A percentile compares a stretch with the other conserved stretches of the same genome.
phyloP scores from a whole-genome alignment of 2,888 invertebrate species.

The Drosophila ustulata region DNA sequence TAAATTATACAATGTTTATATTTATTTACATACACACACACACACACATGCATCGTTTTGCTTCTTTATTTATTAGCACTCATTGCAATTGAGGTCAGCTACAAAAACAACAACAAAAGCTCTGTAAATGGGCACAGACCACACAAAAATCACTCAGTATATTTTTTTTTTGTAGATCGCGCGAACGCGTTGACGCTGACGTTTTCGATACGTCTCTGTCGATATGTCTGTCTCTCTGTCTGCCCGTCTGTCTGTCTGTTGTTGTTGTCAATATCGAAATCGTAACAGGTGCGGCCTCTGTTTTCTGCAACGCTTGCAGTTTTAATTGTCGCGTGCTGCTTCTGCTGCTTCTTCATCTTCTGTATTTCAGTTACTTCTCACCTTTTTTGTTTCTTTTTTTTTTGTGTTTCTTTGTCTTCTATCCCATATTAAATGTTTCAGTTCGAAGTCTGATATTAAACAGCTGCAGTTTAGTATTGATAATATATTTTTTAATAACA shows the following conservation, averaged over 20 bases:
- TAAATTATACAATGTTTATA: slow-evolving; percentile 46
- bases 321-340: slow-evolving; percentile 42
- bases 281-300: slow-evolving; percentile 61
- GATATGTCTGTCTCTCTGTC: slow-evolving; percentile 11
- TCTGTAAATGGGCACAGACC: slow-evolving; percentile 55
- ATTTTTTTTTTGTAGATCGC: slow-evolving; percentile 22
- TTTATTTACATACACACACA: slow-evolving; percentile 13
- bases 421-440: background rate
- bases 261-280: slow-evolving; percentile 46
- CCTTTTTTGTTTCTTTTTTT: background rate
- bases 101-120: slow-evolving; percentile 32
- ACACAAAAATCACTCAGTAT: slow-evolving; percentile 38
- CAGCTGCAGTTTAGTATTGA: slow-evolving; percentile 4
- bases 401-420: slow-evolving; percentile 1
- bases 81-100: slow-evolving; percentile 51
- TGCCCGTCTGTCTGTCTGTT: background rate
- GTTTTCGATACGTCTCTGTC: slow-evolving; percentile 27
- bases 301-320: slow-evolving; percentile 33
- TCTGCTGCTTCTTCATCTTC: slow-evolving; percentile 5
- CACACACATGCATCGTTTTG: slow-evolving; percentile 20
- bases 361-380: background rate
- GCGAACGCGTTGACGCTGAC: slow-evolving; percentile 29
- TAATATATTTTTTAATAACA: background rate
- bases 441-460: slow-evolving; percentile 3
- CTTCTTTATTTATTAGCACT: slow-evolving; percentile 46